Percentiles rank a stretch among this genome's conserved stretches.
Conservation (phyloP, 2,888 invertebrate genomes). For the Odontocolon sp. region DNA sequence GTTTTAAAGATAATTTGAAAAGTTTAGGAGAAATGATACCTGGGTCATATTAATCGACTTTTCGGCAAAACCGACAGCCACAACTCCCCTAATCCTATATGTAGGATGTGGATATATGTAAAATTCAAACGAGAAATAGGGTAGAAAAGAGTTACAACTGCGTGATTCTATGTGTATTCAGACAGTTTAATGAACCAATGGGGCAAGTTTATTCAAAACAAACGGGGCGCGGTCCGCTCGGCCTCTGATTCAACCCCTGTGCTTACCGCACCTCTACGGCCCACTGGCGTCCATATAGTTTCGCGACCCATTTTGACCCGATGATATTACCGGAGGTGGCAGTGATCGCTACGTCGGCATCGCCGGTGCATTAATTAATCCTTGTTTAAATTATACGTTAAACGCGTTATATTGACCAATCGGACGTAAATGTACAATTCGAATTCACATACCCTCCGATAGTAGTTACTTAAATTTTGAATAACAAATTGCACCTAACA, state of each 20-base stretch:
- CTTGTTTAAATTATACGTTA: slow-evolving; percentile 46
- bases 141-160: slow-evolving; percentile 30
- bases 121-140: slow-evolving; percentile 37
- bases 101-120: slow-evolving; percentile 20
- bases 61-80: slow-evolving; percentile 2
- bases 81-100: too few relatives aligned
- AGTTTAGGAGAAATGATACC: slow-evolving; percentile 34
- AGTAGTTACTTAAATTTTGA: too few relatives aligned
- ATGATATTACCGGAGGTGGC: neutral
- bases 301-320: neutral
- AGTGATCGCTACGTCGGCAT: too few relatives aligned
- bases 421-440: too few relatives aligned
- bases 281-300: neutral
- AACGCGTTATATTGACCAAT: neutral
- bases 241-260: slow-evolving; percentile 19
- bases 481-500: too few relatives aligned
- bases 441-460: too few relatives aligned
- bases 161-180: slow-evolving; percentile 54
- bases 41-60: slow-evolving; percentile 21
- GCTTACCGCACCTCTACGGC: neutral
- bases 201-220: slow-evolving; percentile 57
- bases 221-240: slow-evolving; percentile 27
- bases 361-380: slow-evolving; percentile 49
- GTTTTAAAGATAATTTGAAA: slow-evolving; percentile 25
- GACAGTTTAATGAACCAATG: slow-evolving; percentile 59